phyloP scores from a whole-genome alignment of 2,113 vertebrate genomes.

The Scophthalmus maximus region DNA sequence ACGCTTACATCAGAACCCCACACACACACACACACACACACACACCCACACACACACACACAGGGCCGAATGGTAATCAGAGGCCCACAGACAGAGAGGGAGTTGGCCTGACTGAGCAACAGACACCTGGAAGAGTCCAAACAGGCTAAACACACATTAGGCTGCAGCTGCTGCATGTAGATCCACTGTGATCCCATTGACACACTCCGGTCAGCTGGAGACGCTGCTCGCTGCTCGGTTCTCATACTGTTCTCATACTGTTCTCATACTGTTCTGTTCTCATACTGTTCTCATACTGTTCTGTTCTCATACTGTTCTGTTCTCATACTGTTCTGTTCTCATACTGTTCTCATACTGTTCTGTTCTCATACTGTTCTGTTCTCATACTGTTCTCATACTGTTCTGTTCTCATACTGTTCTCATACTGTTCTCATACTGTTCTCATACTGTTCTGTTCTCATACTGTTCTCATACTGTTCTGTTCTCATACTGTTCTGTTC shows the following conservation, averaged over 20 bases:
- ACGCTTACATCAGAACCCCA: constrained; percentile 25
- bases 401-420: too few species aligned
- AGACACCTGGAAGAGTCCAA: constrained; percentile 67
- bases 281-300: background rate
- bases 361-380: too few species aligned
- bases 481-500: background rate
- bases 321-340: too few species aligned
- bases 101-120: constrained; percentile 22
- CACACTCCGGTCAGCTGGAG: constrained; percentile 63
- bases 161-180: constrained; percentile 65
- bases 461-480: background rate
- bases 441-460: too few species aligned
- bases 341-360: too few species aligned
- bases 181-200: constrained; percentile 68
- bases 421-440: background rate
- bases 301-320: too few species aligned
- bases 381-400: too few species aligned
- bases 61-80: constrained; percentile 46
- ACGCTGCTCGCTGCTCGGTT: constrained; percentile 40
- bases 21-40: constrained; percentile 1
- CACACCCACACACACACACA: constrained; percentile 2
- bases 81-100: constrained; percentile 43
- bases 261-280: constrained; percentile 8
- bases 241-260: background rate
- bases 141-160: constrained; percentile 69